Evolutionary conservation across 2,888 invertebrate genomes (phyloP), one percentile per base, ranked within the genome.

Genomic region (Serrognathus titanus): DNA sequence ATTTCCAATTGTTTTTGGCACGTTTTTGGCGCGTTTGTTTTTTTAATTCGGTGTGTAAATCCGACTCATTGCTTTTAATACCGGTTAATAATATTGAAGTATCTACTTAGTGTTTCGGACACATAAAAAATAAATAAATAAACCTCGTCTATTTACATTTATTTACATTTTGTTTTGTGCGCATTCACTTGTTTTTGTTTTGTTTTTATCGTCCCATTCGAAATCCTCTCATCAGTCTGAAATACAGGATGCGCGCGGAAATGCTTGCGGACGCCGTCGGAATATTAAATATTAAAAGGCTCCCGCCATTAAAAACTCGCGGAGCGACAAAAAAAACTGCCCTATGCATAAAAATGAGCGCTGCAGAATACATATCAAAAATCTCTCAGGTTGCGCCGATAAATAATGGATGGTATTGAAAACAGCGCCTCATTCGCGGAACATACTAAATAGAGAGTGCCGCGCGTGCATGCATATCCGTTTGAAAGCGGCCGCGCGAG

Each of bases 331-430:
- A 58, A 51, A n/a, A 58, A 52, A 52, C 51, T 55, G 47, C 48
- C 58, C 58, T 52, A 55, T 58, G 58, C 58, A 58, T 58, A 58
- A 52, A 54, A 55, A 58, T 58, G 58, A 58, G 58, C 45, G 58
- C 54, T 43, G 41, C 48, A 38, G 51, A 31, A 31, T 57, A 41
- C 39, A 48, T 57, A 24, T 48, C 39, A 47, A 13, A 36, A 37
- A 16, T 20, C 38, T 39, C 40, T 12, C 35, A 41, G 53, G 38
- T 37, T 36, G 36, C 13, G 49, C 38, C 49, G 38, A 49, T 49
- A 49, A 49, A 49, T 49, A 49, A 49, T 49, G 38, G 49, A 38
- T 45, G 24, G 45, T 49, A 49, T 49, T 49, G 49, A 49, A 49
- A 49, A 49, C 36, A 49, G 16, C 37, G 38, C 38, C 49, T 49